Percentiles rank a stretch among this genome's conserved stretches.
These are phyloP conservation scores for Phaethon lepturus DNA, from an alignment of 2,113 vertebrate genomes.

Conservation along the genomic window DNA sequence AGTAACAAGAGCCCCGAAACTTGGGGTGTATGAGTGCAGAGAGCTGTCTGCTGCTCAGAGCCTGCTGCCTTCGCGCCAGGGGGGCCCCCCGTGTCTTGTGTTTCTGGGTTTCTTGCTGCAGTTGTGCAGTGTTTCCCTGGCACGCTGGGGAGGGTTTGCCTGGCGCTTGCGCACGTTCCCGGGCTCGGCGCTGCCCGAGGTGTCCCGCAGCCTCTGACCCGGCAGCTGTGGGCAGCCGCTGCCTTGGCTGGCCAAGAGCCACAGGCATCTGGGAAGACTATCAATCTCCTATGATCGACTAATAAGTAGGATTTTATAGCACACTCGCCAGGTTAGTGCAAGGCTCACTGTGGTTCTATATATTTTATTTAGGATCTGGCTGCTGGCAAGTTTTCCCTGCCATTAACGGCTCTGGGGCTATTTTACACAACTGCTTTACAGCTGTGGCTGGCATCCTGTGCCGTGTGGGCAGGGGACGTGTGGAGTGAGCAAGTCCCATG, in stretches of 20 bases:
- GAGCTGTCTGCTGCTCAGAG: neutral
- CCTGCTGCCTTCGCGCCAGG: neutral
- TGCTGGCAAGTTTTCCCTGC: neutral
- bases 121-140: neutral
- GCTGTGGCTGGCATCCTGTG: fast-evolving
- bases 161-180: neutral
- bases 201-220: neutral
- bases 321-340: neutral
- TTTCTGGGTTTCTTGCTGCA: neutral
- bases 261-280: neutral
- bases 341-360: fast-evolving
- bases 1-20: neutral
- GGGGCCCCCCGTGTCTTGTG: neutral
- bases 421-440: neutral
- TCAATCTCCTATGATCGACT: fast-evolving
- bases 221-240: fast-evolving
- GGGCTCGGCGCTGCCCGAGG: neutral
- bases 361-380: neutral
- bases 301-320: neutral
- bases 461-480: fast-evolving
- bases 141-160: neutral
- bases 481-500: fast-evolving
- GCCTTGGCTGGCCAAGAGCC: neutral
- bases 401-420: fast-evolving
- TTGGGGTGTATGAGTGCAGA: neutral